Conservation (phyloP, 2,797 vertebrate species). For the Etheostoma perlongum region DNA sequence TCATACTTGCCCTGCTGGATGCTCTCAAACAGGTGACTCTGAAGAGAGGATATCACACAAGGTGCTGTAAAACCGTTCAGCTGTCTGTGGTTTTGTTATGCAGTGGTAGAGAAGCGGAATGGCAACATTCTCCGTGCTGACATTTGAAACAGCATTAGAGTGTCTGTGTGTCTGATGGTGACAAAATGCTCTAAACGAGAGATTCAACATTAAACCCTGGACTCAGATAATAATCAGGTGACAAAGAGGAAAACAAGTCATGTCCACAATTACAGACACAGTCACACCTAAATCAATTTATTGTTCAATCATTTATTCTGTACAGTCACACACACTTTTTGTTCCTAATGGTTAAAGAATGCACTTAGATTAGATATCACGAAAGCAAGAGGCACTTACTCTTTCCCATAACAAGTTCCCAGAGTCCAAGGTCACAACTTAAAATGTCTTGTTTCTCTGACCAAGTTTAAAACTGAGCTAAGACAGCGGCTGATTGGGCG, state of each 20-base stretch:
- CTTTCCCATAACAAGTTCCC: background rate
- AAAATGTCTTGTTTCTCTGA: background rate
- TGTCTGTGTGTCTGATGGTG: background rate
- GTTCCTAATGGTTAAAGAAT: background rate
- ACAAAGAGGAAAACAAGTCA: background rate
- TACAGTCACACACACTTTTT: background rate
- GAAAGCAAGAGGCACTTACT: background rate
- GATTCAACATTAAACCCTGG: background rate
- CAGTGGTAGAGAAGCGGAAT: background rate
- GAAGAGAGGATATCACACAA: conserved; percentile 29
- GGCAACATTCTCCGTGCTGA: background rate
- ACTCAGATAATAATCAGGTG: background rate
- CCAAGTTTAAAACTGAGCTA: background rate
- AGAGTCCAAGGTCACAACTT: background rate
- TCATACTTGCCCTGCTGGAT: conserved; percentile 98
- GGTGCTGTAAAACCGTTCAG: background rate
- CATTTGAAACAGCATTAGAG: no score
- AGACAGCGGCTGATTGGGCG: background rate
- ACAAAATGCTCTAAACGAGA: background rate
- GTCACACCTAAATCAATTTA: background rate
- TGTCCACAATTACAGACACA: background rate
- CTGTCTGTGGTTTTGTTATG: background rate
- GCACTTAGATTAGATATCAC: background rate
- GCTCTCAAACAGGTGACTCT: conserved; percentile 96
- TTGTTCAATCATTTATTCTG: no score